Evolutionary conservation across 2,888 invertebrate genomes (phyloP).

Genomic region (Perdita meconis): DNA sequence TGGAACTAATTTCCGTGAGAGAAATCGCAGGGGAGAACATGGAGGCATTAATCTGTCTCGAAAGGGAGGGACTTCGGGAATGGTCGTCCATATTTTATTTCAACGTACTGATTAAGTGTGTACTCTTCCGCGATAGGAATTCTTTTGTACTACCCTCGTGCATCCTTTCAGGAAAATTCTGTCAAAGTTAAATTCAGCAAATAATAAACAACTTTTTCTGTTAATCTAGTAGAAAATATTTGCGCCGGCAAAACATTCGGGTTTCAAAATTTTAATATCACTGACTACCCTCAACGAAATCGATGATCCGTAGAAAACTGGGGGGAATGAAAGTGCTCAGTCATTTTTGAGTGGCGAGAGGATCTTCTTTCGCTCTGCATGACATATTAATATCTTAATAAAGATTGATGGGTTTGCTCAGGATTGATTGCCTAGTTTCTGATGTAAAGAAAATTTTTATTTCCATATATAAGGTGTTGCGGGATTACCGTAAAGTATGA

Average conservation of each 20-base stretch:
- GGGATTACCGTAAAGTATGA: background rate
- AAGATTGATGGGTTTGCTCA: background rate
- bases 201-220: no score
- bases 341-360: conserved; percentile 8
- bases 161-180: no score
- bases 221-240: no score
- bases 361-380: background rate
- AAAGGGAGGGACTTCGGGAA: conserved; percentile 4
- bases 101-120: conserved; percentile 7
- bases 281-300: conserved; percentile 31
- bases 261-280: conserved; percentile 27
- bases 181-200: no score
- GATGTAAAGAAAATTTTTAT: background rate
- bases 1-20: conserved; percentile 56
- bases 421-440: background rate
- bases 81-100: conserved; percentile 33
- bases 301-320: conserved; percentile 38
- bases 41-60: conserved; percentile 33
- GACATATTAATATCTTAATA: background rate
- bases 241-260: no score
- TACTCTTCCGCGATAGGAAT: background rate
- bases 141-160: background rate
- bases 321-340: conserved; percentile 20
- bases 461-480: background rate
- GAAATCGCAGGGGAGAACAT: conserved; percentile 15